A percentile compares a stretch with the other conserved stretches of the same genome.
Conservation (phyloP, 2,888 invertebrate genomes). For the Ceratothoa steindachneri region DNA sequence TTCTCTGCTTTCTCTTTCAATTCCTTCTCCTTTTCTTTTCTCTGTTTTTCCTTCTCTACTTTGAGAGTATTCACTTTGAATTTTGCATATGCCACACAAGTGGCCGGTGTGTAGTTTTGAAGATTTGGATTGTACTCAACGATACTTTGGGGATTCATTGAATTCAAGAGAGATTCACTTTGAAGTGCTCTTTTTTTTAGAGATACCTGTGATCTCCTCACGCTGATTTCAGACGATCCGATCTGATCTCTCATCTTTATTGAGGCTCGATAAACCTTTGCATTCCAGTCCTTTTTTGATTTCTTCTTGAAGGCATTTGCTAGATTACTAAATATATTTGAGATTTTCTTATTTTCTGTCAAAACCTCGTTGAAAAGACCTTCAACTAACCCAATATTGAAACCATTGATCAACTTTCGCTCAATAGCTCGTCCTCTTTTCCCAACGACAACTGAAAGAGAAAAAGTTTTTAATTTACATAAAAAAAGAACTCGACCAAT, state of each 20-base stretch:
- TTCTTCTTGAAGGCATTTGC: slow-evolving; percentile 69
- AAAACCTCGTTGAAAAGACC: slow-evolving; percentile 72
- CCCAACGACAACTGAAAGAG: slow-evolving; percentile 63
- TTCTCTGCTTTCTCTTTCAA: slow-evolving; percentile 23
- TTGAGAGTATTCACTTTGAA: slow-evolving; percentile 62
- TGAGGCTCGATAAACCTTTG: slow-evolving; percentile 64
- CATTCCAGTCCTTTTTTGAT: slow-evolving; percentile 77
- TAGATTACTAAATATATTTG: slow-evolving; percentile 75
- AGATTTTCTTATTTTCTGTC: slow-evolving; percentile 62
- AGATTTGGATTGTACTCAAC: slow-evolving; percentile 77
- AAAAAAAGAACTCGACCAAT: background rate
- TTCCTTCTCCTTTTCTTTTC: slow-evolving; percentile 18
- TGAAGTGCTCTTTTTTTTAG: slow-evolving; percentile 61
- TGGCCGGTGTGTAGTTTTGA: slow-evolving; percentile 68
- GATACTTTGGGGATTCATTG: slow-evolving; percentile 60
- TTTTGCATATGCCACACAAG: slow-evolving; percentile 79
- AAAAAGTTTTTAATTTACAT: background rate
- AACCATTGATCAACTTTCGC: slow-evolving; percentile 77
- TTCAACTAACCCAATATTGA: slow-evolving; percentile 84
- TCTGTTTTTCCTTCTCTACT: slow-evolving; percentile 34
- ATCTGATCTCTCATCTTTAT: slow-evolving; percentile 66
- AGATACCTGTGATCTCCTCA: slow-evolving; percentile 48
- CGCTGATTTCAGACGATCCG: slow-evolving; percentile 67
- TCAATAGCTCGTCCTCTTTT: slow-evolving; percentile 83
- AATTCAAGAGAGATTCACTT: slow-evolving; percentile 58